These are phyloP conservation scores for Neomorphus geoffroyi DNA, from an alignment of 2,797 vertebrate species.

Conservation along the genomic window DNA sequence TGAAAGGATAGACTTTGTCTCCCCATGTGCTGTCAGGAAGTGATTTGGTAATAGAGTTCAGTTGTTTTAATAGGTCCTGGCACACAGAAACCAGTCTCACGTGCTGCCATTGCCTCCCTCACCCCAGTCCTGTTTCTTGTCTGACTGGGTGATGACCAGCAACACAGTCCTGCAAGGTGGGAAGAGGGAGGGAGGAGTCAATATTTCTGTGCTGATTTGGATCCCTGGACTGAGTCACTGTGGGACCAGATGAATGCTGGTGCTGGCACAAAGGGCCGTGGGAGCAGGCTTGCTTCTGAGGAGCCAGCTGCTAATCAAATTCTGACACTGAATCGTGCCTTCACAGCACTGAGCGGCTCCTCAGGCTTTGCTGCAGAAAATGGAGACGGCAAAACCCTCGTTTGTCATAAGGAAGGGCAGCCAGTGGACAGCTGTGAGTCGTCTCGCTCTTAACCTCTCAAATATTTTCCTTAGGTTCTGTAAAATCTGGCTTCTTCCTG, in stretches of 20 bases:
- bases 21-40: conserved; percentile 6
- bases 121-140: background rate
- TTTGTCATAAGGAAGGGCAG: background rate
- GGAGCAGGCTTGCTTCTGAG: background rate
- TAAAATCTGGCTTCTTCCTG: background rate
- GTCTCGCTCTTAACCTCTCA: background rate
- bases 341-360: fast-evolving
- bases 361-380: background rate
- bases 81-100: background rate
- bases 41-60: background rate
- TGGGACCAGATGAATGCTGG: background rate
- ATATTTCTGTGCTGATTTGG: background rate
- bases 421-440: background rate
- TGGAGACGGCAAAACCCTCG: fast-evolving
- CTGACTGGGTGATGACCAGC: background rate
- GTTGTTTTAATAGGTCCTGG: background rate
- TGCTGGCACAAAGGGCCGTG: background rate
- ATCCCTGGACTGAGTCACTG: background rate
- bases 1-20: background rate
- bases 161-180: background rate
- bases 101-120: background rate
- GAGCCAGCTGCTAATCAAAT: background rate
- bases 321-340: background rate
- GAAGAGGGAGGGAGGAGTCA: background rate
- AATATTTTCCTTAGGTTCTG: background rate